Evolutionary conservation across 1,140 invertebrate genomes (phyloP).

Genomic region (Zaprionus davidi): DNA sequence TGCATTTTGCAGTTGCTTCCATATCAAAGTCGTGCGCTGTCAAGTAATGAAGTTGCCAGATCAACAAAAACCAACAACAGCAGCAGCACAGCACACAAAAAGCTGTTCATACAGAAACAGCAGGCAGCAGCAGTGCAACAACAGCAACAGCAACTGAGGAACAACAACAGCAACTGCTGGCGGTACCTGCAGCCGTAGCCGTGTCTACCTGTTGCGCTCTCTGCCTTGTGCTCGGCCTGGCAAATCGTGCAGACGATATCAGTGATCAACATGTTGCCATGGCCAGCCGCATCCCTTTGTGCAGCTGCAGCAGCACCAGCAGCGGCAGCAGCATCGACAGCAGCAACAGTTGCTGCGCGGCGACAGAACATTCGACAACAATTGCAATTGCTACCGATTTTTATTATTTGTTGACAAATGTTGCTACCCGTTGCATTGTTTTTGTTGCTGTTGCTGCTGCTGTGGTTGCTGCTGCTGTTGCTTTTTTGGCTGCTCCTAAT

Average conservation of each 20-base stretch:
- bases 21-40: conserved; percentile 81
- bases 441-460: conserved; percentile 39
- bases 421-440: conserved; percentile 23
- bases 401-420: conserved; percentile 66
- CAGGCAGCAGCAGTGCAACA: conserved; percentile 29
- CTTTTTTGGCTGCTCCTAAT: conserved; percentile 65
- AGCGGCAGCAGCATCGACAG: conserved; percentile 11
- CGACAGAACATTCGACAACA: conserved; percentile 58
- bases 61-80: conserved; percentile 76
- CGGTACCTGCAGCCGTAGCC: conserved; percentile 3
- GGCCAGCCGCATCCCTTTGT: conserved; percentile 63
- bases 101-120: conserved; percentile 55
- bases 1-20: conserved; percentile 50
- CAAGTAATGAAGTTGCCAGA: conserved; percentile 82
- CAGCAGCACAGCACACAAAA: conserved; percentile 34
- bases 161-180: conserved; percentile 17
- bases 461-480: conserved; percentile 23
- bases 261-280: conserved; percentile 77
- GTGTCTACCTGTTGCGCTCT: conserved; percentile 63
- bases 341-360: conserved; percentile 15
- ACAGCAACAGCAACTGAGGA: conserved; percentile 25
- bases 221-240: conserved; percentile 13
- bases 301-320: conserved; percentile 33
- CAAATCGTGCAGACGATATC: conserved; percentile 78
- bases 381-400: conserved; percentile 82